phyloP scores from a whole-genome alignment of 2,797 vertebrate genomes.

The Protosalanx chinensis region DNA sequence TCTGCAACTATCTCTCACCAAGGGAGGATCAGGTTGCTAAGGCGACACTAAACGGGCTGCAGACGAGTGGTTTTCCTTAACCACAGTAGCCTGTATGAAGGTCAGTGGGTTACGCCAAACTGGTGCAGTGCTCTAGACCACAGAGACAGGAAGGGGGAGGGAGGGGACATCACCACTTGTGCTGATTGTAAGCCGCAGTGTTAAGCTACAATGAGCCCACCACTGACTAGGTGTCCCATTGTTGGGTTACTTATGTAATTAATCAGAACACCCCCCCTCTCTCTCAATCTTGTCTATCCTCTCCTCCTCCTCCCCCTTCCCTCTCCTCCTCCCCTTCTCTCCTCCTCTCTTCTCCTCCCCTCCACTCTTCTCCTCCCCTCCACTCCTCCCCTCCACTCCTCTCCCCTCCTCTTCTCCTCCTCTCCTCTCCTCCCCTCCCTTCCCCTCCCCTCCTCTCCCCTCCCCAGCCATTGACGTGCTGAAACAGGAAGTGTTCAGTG shows the following conservation, averaged over 20 bases:
- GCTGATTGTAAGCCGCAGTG: conserved; percentile 61
- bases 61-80: conserved; percentile 63
- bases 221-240: conserved; percentile 45
- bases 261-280: conserved; percentile 48
- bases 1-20: conserved; percentile 56
- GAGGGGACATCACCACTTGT: conserved; percentile 38
- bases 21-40: conserved; percentile 70
- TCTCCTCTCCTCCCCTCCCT: conserved; percentile 18
- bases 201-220: conserved; percentile 51
- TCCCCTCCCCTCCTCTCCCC: conserved; percentile 6
- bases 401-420: too few relatives aligned
- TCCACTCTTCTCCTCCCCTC: not conserved
- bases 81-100: conserved; percentile 59
- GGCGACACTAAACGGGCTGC: conserved; percentile 71
- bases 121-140: conserved; percentile 36
- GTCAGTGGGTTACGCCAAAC: conserved; percentile 62
- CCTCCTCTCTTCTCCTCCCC: conserved; percentile 20
- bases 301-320: not conserved
- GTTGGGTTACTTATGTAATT: conserved; percentile 67
- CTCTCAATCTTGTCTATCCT: not conserved
- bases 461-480: conserved; percentile 88
- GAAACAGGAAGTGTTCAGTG: conserved; percentile 96
- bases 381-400: conserved; percentile 4
- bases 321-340: conserved; percentile 10
- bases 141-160: conserved; percentile 48